Evolutionary conservation across 2,888 invertebrate genomes (phyloP), one percentile per base, ranked within the genome.

Genomic region (Ligdia adustata): DNA sequence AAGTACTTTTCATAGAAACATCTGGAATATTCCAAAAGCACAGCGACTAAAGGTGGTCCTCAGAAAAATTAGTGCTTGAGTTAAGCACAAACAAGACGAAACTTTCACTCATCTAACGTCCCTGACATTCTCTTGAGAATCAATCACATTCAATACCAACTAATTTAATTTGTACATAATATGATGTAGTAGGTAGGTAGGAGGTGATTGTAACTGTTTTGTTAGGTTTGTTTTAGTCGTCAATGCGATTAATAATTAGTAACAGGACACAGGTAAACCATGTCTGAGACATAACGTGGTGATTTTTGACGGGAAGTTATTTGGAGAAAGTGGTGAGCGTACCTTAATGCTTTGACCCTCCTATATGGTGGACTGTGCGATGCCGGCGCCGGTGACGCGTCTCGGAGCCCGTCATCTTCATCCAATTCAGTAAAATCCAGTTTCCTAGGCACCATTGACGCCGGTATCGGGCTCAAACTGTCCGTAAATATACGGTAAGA

Each of bases 401-500:
- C 69, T 53, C 73, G 78, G 27, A 82, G 72, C 66, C 86, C 86
- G 12, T 89, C 89, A 50, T 89, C 88, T 60, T 87, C 91, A 51
- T 89, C 87, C 43, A 83, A 53, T 64, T 66, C 64, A 50, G 75
- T 84, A 70, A 93, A 93, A 67, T 92, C 91, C 55, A 93, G 79
- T 79, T 93, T 93, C 62, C 92, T 91, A 6, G 93, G 92, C 68
- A 91, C 86, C 62, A 91, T 90, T 45, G 82, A 73, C 49, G 81
- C 79, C 43, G 89, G 88, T 60, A 92, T 91, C 27, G 92, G 92
- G 62, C 92, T 92, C 56, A 91, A 80, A 77, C 91, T 93, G 45
- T 90, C 91, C 60, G 92, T 92, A 67, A 92, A 91, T 65, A 83
- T 76, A 68, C 93, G 93, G 66, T 92, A 92, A 14, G 88, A 82